Base-by-base conservation (phyloP, 2,888 invertebrate species). In the Terebella lapidaria region DNA sequence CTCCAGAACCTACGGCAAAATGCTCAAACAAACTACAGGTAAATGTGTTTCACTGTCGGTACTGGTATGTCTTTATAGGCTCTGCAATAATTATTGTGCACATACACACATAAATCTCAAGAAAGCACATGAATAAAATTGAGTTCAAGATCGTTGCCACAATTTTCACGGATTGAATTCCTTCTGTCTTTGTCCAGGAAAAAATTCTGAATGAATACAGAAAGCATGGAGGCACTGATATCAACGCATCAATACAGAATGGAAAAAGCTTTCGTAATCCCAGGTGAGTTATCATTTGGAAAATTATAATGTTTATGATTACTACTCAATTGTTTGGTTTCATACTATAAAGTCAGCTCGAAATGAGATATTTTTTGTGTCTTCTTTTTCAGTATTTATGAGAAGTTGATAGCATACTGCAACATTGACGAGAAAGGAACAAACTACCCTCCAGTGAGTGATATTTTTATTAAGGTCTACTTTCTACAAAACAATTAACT, bases 351-450 rank as follows among this genome's bases (percentile, higher is more conserved):
- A n/a, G n/a, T n/a, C n/a, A n/a, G n/a, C n/a, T n/a, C n/a, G n/a
- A n/a, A n/a, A n/a, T n/a, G n/a, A n/a, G n/a, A n/a, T n/a, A n/a
- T n/a, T n/a, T n/a, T n/a, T n/a, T n/a, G n/a, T n/a, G n/a, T n/a
- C n/a, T n/a, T n/a, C n/a, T n/a, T 15, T 35, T 35, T 35, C 73
- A 81, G 95, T 74, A 96, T 97, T 73, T 97, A 97, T 81, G 95
- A 96, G 78, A 96, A 96, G 78, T 84, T 97, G 1, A 92, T 97
- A 57, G 89, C 92, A 70, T 93, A 89, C 82, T 94, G 94, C 84
- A 89, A 89, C 70, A 92, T 97, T 62, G 94, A 96, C 83, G 96
- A 97, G 81, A 85, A 94, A 71, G 96, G 95, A 58, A 94, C 95
- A 29, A 96, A 96, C 82, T 97, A 94, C 82, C 92, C 94, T 0